phyloP scores from a whole-genome alignment of 1,140 invertebrate species.

The Matsumurasca onukii region DNA sequence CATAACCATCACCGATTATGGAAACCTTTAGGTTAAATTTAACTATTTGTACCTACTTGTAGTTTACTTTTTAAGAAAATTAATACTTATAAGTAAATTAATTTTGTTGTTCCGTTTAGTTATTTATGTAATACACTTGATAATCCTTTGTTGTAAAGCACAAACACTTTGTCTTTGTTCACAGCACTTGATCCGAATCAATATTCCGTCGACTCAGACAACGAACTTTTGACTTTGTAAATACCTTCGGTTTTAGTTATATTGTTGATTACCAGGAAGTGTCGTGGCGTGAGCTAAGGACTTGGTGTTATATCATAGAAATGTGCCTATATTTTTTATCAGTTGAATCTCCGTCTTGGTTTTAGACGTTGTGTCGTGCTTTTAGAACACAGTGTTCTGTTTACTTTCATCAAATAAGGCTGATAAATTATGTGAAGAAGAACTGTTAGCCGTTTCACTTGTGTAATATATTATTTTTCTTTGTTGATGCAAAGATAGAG shows the following conservation, averaged over 20 bases:
- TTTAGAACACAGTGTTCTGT: slow-evolving; percentile 19
- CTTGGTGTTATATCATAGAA: slow-evolving; percentile 22
- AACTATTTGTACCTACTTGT: not conserved
- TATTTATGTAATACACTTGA: not conserved
- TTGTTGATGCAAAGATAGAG: slow-evolving; percentile 14
- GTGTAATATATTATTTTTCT: slow-evolving; percentile 29
- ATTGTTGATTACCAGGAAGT: not conserved
- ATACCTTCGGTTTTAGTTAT: not conserved
- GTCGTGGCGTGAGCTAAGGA: not conserved
- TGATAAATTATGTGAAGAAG: slow-evolving; percentile 27
- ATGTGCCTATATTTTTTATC: slow-evolving; percentile 31
- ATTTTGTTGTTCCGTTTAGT: not conserved
- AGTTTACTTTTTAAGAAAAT: not conserved
- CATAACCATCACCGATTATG: not conserved
- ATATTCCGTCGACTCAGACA: slow-evolving; percentile 2
- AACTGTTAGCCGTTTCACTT: slow-evolving; percentile 16
- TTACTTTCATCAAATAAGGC: slow-evolving; percentile 26
- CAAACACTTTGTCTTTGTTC: slow-evolving; percentile 11
- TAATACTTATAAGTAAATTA: not conserved
- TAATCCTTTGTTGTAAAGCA: not conserved
- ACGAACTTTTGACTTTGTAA: slow-evolving; percentile 17
- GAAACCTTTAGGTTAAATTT: not conserved
- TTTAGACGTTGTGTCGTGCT: slow-evolving; percentile 26
- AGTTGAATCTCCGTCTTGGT: slow-evolving; percentile 8
- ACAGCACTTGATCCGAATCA: slow-evolving; percentile 8